Evolutionary conservation across 2,113 vertebrate species (phyloP).

Genomic region (Malaclemys terrapin): DNA sequence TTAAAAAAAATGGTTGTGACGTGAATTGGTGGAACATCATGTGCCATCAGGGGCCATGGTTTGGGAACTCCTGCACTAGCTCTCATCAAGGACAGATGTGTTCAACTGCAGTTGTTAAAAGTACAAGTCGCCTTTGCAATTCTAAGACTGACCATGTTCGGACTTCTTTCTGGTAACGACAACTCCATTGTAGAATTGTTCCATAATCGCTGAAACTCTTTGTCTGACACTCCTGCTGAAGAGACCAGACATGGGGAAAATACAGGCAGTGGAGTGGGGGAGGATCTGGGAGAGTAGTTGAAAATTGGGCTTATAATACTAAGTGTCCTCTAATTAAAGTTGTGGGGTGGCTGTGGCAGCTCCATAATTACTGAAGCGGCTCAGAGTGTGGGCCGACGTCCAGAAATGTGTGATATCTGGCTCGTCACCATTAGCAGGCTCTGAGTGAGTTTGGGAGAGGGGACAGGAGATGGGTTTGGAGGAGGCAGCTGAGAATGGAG

Average conservation of each 20-base stretch:
- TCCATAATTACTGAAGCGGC: slow-evolving; percentile 24
- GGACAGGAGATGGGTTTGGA: rapidly evolving
- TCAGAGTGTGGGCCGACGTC: neutral
- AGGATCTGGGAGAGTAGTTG: neutral
- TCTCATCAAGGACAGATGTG: rapidly evolving
- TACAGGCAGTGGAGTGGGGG: neutral
- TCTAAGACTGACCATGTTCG: slow-evolving; percentile 14
- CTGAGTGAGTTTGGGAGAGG: neutral
- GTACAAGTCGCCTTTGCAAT: rapidly evolving
- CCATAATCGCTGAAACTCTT: slow-evolving; percentile 33
- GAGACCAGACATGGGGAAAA: neutral
- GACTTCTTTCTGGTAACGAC: slow-evolving; percentile 7
- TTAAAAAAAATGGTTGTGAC: too few relatives aligned
- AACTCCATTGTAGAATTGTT: neutral
- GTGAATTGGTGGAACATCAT: too few relatives aligned
- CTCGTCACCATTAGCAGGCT: neutral
- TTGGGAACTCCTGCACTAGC: neutral
- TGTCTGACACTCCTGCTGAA: slow-evolving; percentile 34
- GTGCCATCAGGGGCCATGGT: too few relatives aligned
- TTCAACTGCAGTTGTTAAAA: neutral
- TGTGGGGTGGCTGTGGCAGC: neutral
- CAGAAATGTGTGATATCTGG: neutral
- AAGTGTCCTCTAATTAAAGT: slow-evolving; percentile 68
- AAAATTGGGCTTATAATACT: slow-evolving; percentile 49
- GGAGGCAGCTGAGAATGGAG: neutral